Evolutionary conservation across 2,113 vertebrate genomes (phyloP), one percentile per base, ranked within the genome.

Genomic region (Canis aureus): DNA sequence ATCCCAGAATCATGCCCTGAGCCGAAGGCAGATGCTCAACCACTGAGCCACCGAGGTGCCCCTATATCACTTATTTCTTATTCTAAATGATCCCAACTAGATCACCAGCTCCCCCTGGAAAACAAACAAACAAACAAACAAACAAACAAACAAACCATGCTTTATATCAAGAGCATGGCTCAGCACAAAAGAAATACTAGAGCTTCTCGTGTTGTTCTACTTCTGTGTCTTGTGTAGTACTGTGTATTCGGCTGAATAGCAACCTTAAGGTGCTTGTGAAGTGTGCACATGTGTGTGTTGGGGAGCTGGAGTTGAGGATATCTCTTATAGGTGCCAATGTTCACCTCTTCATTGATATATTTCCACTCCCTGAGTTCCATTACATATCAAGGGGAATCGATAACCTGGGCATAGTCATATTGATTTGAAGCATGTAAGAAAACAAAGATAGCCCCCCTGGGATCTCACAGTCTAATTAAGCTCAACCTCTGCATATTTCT

Each of bases 381-480:
- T 83, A 49, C 17, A 19, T 35, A 51, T 25, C 13, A 43, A 90
- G 79, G 22, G 25, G 9, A 82, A 67, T 43, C n/a, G 15, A 74
- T 84, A 80, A 88, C 67, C 29, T 89, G 59, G 32, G 20, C 29
- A 32, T n/a, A 38, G 66, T 86, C 51, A 20, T 3, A 85, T 2
- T 53, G 60, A 83, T 74, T 12, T 43, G 67, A 79, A 79, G 23
- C 73, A 22, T 83, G 1, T 64, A 22, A n/a, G 19, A 51, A 93
- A 67, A 74, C 55, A 91, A 67, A 88, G 76, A 59, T 59, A 13
- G 1, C 85, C 62, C 85, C 62, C 59, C 19, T 66, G 32, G 59
- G 49, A 69, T 71, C 83, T 59, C 51, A 60, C 3, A 27, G 12
- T 66, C 83, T 94, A 81, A 89, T 91, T 94, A 94, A 91, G 43